Evolutionary conservation across 2,888 invertebrate genomes (phyloP).

Genomic region (Meghimatium bilineatum): DNA sequence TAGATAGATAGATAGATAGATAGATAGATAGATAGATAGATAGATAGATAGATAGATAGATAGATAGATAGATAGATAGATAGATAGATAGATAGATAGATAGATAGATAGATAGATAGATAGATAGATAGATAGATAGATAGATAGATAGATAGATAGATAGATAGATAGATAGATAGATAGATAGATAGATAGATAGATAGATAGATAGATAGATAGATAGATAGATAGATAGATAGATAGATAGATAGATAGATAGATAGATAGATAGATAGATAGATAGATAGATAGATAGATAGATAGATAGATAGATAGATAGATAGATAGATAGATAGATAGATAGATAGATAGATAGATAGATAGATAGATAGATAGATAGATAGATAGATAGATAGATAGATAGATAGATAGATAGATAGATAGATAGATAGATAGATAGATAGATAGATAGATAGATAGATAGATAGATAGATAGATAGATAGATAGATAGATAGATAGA

Average conservation of each 20-base stretch:
- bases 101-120: neutral
- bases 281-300: neutral
- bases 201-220: neutral
- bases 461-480: neutral
- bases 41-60: neutral
- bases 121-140: too few relatives aligned
- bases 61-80: neutral
- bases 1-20: neutral
- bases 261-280: slow-evolving; percentile 1
- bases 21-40: slow-evolving; percentile 2
- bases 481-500: neutral
- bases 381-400: neutral
- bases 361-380: neutral
- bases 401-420: neutral
- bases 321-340: slow-evolving; percentile 13
- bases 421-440: neutral
- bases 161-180: slow-evolving; percentile 13
- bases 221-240: neutral
- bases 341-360: neutral
- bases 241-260: neutral
- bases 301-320: neutral
- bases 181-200: neutral
- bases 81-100: neutral
- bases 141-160: too few relatives aligned
- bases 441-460: neutral